Evolutionary conservation across 2,888 invertebrate species (phyloP).

Genomic region (Smittia sp.): DNA sequence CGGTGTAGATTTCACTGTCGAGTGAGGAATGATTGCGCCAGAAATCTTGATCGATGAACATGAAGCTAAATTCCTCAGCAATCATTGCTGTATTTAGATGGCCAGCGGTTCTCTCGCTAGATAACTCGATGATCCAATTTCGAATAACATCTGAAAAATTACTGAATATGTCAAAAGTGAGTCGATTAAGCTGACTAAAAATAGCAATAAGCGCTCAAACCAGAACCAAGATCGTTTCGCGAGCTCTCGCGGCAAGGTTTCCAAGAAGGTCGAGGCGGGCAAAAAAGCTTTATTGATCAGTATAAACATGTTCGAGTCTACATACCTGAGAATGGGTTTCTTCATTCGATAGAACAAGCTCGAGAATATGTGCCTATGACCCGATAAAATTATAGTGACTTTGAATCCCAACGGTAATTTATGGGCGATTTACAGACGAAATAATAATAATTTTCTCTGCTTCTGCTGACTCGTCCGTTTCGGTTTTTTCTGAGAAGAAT

Average conservation of each 20-base stretch:
- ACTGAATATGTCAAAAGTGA: neutral
- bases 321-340: conserved; percentile 2
- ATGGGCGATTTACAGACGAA: conserved; percentile 3
- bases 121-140: conserved; percentile 21
- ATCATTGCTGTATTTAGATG: neutral
- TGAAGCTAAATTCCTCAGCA: neutral
- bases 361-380: conserved; percentile 17
- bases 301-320: neutral
- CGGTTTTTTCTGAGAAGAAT: neutral
- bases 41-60: neutral
- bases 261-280: conserved; percentile 33
- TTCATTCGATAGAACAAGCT: neutral
- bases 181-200: neutral
- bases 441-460: conserved; percentile 21
- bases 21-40: neutral
- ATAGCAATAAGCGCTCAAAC: conserved; percentile 3
- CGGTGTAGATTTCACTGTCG: neutral
- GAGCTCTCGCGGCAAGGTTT: conserved; percentile 36
- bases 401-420: neutral
- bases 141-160: neutral
- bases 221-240: conserved; percentile 2
- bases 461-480: neutral
- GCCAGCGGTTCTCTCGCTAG: neutral
- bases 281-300: neutral
- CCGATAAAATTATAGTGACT: conserved; percentile 2